Percentiles rank a stretch among this genome's conserved stretches.
phyloP scores from a whole-genome alignment of 2,888 invertebrate genomes.

The Catocala fraxini region DNA sequence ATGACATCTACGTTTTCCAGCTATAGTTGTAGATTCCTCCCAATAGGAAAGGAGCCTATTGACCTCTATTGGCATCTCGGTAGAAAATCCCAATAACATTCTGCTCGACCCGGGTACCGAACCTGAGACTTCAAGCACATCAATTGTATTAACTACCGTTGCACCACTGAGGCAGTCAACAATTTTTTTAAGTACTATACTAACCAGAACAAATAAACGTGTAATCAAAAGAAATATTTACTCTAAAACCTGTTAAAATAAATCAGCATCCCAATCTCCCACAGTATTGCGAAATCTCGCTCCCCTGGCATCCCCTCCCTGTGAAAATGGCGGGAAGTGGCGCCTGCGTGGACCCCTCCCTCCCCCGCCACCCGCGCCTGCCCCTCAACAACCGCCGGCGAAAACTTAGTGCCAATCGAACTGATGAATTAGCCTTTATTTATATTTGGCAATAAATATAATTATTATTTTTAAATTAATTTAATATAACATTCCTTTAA shows the following conservation, averaged over 20 bases:
- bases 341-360: constrained; percentile 77
- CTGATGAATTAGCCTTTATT: constrained; percentile 70
- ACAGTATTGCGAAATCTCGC: constrained; percentile 30
- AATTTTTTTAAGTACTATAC: too few relatives aligned
- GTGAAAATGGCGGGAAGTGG: constrained; percentile 80
- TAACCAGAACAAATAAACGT: too few relatives aligned
- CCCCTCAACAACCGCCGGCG: constrained; percentile 41
- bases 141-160: too few relatives aligned
- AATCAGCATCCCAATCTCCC: constrained; percentile 28
- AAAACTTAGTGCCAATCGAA: constrained; percentile 80
- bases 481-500: too few relatives aligned
- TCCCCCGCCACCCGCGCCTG: constrained; percentile 32
- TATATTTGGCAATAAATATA: constrained; percentile 12
- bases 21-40: too few relatives aligned
- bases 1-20: too few relatives aligned
- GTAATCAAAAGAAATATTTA: background rate
- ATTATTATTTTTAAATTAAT: background rate
- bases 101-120: too few relatives aligned
- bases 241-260: background rate
- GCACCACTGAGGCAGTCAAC: too few relatives aligned
- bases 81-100: too few relatives aligned
- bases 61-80: too few relatives aligned
- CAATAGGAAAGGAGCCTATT: too few relatives aligned
- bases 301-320: constrained; percentile 61
- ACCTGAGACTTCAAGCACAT: too few relatives aligned